These are phyloP conservation scores for Pseudococcus longispinus DNA, from an alignment of 2,888 invertebrate genomes.

Conservation along the genomic window DNA sequence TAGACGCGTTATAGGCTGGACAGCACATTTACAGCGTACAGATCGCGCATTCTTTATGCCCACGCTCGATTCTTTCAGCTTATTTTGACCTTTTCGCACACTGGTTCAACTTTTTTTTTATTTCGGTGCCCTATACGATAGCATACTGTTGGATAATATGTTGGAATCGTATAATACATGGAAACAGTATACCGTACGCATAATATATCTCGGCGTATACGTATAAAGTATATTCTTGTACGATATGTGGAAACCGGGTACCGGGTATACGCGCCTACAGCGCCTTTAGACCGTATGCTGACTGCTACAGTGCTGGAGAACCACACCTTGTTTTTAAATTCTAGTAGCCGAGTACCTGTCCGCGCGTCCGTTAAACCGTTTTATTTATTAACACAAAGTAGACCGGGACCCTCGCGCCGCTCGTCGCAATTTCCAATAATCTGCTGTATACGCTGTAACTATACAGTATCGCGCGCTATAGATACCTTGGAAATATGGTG, in stretches of 20 bases:
- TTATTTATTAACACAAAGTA: constrained; percentile 50
- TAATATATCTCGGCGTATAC: no score
- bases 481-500: neutral
- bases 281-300: neutral
- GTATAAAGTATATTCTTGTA: neutral
- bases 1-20: neutral
- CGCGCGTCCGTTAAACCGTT: constrained; percentile 35
- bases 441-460: neutral
- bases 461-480: no score
- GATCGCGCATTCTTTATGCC: neutral
- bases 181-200: no score
- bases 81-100: neutral
- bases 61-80: neutral
- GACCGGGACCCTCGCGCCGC: neutral
- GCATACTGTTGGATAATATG: no score
- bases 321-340: constrained; percentile 49
- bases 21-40: neutral
- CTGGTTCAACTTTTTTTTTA: constrained; percentile 1
- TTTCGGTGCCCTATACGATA: no score
- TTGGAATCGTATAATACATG: no score
- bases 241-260: constrained; percentile 10
- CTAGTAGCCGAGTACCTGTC: constrained; percentile 49
- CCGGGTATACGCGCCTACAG: constrained; percentile 15
- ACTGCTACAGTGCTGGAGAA: neutral
- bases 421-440: constrained; percentile 9